A percentile compares a stretch with the other conserved stretches of the same genome.
Evolutionary conservation across 2,888 invertebrate genomes (phyloP).

Genomic region (Alloscopus bannaensis): DNA sequence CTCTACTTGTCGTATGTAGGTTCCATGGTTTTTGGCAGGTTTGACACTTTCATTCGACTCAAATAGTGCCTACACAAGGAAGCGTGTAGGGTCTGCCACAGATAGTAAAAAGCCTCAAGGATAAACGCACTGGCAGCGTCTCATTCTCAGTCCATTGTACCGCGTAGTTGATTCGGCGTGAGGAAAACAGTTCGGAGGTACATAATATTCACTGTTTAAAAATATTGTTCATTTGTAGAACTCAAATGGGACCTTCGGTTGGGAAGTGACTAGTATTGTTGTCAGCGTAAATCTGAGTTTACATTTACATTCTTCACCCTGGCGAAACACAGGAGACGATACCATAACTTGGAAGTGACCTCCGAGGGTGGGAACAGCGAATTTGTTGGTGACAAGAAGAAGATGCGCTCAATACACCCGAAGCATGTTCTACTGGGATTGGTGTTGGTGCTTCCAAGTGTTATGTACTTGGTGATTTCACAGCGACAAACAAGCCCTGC

Average conservation of each 20-base stretch:
- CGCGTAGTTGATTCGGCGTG: no score
- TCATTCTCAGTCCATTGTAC: no score
- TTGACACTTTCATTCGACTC: no score
- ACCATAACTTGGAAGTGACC: slow-evolving; percentile 38
- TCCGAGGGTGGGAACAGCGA: slow-evolving; percentile 18
- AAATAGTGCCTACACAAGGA: no score
- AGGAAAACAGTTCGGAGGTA: neutral
- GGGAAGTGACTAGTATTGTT: neutral
- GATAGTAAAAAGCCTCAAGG: no score
- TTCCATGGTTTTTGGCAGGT: neutral
- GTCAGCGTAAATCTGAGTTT: no score
- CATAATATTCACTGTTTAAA: neutral
- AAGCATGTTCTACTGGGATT: slow-evolving; percentile 47
- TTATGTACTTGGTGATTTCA: slow-evolving; percentile 53
- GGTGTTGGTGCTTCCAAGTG: slow-evolving; percentile 46
- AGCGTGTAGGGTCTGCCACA: no score
- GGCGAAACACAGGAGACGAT: slow-evolving; percentile 52
- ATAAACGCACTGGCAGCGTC: no score
- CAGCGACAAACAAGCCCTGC: slow-evolving; percentile 19
- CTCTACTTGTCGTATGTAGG: neutral
- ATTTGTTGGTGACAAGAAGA: slow-evolving; percentile 38
- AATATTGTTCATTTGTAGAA: neutral
- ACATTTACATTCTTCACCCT: slow-evolving; percentile 31
- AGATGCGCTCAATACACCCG: slow-evolving; percentile 29
- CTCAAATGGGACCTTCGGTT: slow-evolving; percentile 17